Conservation (phyloP, 2,797 vertebrate species). For the Hoplostethus atlanticus region DNA sequence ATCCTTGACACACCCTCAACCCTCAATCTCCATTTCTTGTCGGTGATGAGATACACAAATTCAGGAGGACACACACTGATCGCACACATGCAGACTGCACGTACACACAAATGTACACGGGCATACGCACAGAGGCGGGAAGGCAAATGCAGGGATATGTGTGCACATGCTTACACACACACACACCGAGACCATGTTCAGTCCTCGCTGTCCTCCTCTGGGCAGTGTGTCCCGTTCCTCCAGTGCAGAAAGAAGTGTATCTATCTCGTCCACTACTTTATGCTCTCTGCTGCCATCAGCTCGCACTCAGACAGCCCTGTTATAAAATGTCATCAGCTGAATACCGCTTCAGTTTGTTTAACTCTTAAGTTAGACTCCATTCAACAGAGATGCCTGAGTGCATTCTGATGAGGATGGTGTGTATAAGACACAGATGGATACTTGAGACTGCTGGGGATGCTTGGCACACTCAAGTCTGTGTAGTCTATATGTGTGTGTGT, state of each 20-base stretch:
- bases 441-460: not conserved
- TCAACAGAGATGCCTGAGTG: not conserved
- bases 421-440: constrained; percentile 14
- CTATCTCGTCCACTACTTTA: not conserved
- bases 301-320: constrained; percentile 1
- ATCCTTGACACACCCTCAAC: constrained; percentile 50
- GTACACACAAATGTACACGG: not conserved
- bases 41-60: constrained; percentile 48
- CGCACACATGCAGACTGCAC: not conserved
- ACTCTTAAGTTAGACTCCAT: constrained; percentile 1
- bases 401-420: constrained; percentile 12
- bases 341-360: constrained; percentile 6
- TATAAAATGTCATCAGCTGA: constrained; percentile 11
- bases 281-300: constrained; percentile 1
- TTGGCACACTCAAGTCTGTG: not conserved
- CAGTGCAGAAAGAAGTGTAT: not conserved
- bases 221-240: constrained; percentile 14
- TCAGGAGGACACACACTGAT: constrained; percentile 4
- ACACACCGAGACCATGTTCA: not conserved
- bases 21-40: constrained; percentile 47
- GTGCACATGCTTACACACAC: not conserved
- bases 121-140: not conserved
- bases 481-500: constrained; percentile 5
- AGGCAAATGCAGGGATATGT: not conserved
- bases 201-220: not conserved